Base-by-base conservation (phyloP, 2,113 vertebrate genomes). In the Notarius lentiginosus region DNA sequence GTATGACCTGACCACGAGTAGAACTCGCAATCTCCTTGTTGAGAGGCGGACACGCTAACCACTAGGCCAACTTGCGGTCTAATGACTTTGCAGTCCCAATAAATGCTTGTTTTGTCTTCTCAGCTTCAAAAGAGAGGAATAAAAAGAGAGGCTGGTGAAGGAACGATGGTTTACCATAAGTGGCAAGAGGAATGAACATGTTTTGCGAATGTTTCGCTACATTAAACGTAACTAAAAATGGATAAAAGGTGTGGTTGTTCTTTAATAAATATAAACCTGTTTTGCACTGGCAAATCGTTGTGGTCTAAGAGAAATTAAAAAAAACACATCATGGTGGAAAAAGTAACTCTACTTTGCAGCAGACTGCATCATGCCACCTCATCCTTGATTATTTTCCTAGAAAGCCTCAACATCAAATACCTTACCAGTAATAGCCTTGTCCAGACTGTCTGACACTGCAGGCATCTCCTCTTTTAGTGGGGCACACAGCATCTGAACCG, bases 391-490 rank as follows among this genome's bases (percentile, higher is more conserved):
- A 12, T 76, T n/a, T n/a, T n/a, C 20, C 49, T 41, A 12, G 14
- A 51, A 77, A 3, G 49, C 73, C 22, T 17, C n/a, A 79, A 51
- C 22, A 55, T 22, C 49, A n/a, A 30, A 79, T 81, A 8, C 51
- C 84, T 53, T 85, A 99, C 98, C 97, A 94, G 98, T 99, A 89
- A 99, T 99, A 30, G 98, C 98, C 95, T 97, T 99, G 65, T 98
- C 98, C 79, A 99, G 96, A 88, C 97, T 96, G 89, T 99, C 98
- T 0, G 97, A 97, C 70, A 97, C 98, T 90, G 97, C 96, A 4
- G 97, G 95, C 83, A 98, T 97, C 87, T 98, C 97, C 91, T 99
- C 98, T 63, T 97, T 96, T 51, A 99, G 95, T 65, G 98, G 98
- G 89, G 97, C 98, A 91, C 97, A 97, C 56, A 99, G 94, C 97